Base-by-base conservation (phyloP, 2,113 vertebrate species). In the Colius striatus region DNA sequence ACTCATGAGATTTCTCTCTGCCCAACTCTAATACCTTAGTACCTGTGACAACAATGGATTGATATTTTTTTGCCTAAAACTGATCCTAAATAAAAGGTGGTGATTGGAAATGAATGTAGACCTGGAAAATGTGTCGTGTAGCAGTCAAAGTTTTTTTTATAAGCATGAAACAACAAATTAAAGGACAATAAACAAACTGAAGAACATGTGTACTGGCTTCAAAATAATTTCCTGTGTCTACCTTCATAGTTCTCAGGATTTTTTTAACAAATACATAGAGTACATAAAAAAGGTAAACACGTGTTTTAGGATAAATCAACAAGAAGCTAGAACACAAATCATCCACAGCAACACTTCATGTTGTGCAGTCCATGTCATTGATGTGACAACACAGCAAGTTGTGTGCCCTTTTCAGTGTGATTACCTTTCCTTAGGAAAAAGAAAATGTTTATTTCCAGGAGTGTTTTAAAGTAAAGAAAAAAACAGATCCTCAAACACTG, bases 391-490 rank as follows among this genome's bases (percentile, higher is more conserved):
- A 32, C 71, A 60, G 50, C 72, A 68, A 81, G 84, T 81, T 71
- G 32, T 67, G 41, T 89, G 72, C 79, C 72, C 67, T 91, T 93
- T 94, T 54, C 63, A n/a, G 58, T 54, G 67, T 68, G 27, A 65
- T 90, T 91, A 87, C 43, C 75, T 79, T 84, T 90, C 63, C 48
- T 76, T 30, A n/a, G 70, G 66, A 82, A 90, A 90, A 94, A 92
- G 79, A 77, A 73, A 91, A 43, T 63, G 48, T 84, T 94, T 92
- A 66, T 71, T 54, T 89, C 78, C 47, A 16, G 34, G 19, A 66
- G 60, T 50, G 26, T 74, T 87, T 90, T 67, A 36, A 82, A 87
- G 26, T 36, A 43, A 83, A 38, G 34, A 50, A 48, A 83, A 83
- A 88, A 92, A 48, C 16, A 60, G 43, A 75, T 81, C 76, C 48